Base-by-base conservation (phyloP, 2,797 vertebrate species). In the Pseudopleuronectes americanus region DNA sequence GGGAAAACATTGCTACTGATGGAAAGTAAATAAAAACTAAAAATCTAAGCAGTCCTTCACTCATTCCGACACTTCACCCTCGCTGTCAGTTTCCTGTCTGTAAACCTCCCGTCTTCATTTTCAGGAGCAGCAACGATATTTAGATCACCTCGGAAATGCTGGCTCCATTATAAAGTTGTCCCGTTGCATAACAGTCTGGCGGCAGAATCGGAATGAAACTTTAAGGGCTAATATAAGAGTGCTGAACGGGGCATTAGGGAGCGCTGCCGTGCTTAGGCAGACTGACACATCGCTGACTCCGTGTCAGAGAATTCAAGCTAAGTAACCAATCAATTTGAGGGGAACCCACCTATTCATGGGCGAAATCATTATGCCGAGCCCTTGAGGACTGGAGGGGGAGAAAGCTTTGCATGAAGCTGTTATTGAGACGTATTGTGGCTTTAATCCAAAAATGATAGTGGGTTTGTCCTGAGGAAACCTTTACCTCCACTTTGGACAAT, bases 231-330 rank as follows among this genome's bases (percentile, higher is more conserved):
- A 81, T 78, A 52, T 24, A 19, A 73, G 60, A 74, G 74, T 70
- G 84, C 81, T 84, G 87, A 94, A 88, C 59, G 64, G 75, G 73
- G 80, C 84, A 79, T 78, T 89, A 88, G 78, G 87, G 85, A 74
- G 80, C 76, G 85, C 80, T 82, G 68, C 65, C 7, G 28, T 65
- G 68, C 77, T 76, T 36, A 64, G 65, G 64, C 62, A 71, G 83
- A 87, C 72, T 76, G 90, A 90, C 87, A 79, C 74, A 74, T 73
- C 64, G 75, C 83, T 86, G 86, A 92, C 86, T 77, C 58, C 19
- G 58, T 88, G 81, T 82, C 80, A 79, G 57, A 77, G 79, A 82
- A 83, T 77, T 87, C 64, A 74, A 84, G 80, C 61, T 76, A 84
- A 91, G 81, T 83, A 87, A 84, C 80, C 47, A 48, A 79, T 91